Conservation (phyloP, 2,113 vertebrate genomes). For the Tychaedon coryphoeus region DNA sequence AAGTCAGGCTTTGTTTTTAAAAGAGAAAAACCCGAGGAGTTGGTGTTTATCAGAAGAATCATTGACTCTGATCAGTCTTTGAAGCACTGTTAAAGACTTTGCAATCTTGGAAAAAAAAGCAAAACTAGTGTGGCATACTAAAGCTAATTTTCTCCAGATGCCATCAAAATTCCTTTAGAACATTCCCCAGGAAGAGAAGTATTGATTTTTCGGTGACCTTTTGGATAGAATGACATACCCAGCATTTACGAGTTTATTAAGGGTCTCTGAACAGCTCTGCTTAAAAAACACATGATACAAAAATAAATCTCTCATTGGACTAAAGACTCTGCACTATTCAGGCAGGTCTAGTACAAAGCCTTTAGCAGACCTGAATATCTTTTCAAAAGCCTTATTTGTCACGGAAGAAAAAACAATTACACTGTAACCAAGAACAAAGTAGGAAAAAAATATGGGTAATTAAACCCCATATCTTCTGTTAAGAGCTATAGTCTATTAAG, state of each 20-base stretch:
- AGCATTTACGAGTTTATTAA: neutral
- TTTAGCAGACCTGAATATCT: neutral
- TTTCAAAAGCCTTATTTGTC: neutral
- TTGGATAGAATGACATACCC: fast-evolving
- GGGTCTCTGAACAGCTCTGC: neutral
- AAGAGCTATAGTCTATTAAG: neutral
- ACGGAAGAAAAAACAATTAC: neutral
- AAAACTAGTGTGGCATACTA: neutral
- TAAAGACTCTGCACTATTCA: neutral
- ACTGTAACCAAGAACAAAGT: neutral
- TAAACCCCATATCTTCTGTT: neutral
- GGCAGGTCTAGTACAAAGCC: neutral
- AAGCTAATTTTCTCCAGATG: neutral
- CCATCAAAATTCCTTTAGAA: neutral
- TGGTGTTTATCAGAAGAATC: neutral
- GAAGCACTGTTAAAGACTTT: neutral
- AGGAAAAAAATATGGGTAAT: fast-evolving
- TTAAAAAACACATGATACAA: neutral
- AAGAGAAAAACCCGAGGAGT: fast-evolving
- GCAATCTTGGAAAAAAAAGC: neutral
- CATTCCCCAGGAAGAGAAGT: neutral
- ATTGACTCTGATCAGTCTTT: neutral
- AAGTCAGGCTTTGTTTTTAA: neutral
- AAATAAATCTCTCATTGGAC: neutral
- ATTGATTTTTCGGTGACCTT: neutral